phyloP scores from a whole-genome alignment of 92 coral and sea anemone genomes.

The Paragorgia papillata region DNA sequence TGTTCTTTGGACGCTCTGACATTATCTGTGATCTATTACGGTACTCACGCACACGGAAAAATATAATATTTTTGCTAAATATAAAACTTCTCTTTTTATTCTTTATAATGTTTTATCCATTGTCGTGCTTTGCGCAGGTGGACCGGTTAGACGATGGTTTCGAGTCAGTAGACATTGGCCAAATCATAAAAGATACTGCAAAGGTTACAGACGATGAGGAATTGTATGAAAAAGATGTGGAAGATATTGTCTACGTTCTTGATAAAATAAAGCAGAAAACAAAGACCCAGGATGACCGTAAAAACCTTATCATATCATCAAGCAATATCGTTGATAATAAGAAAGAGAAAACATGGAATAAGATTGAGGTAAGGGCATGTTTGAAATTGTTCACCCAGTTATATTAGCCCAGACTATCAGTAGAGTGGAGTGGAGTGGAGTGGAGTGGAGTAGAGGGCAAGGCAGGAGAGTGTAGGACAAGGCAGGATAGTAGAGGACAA shows the following conservation, averaged over 20 bases:
- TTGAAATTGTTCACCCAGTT: background rate
- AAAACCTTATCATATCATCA: conserved; percentile 20
- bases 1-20: no score
- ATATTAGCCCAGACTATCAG: no score
- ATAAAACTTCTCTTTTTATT: no score
- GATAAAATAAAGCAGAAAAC: background rate
- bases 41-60: no score
- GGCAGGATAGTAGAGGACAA: no score
- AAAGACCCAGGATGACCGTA: conserved; percentile 9
- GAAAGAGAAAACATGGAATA: conserved; percentile 1
- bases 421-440: no score
- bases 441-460: no score
- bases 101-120: no score
- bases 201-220: conserved; percentile 14
- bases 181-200: background rate
- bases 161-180: conserved; percentile 3
- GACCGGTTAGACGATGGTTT: conserved; percentile 9
- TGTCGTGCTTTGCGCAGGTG: background rate
- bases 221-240: background rate
- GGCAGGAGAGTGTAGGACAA: no score
- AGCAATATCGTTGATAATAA: conserved; percentile 20
- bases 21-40: no score
- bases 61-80: no score
- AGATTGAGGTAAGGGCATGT: background rate
- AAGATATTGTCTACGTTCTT: conserved; percentile 20